These are phyloP conservation scores for Sacculina carcini DNA, from an alignment of 2,888 invertebrate genomes.

Conservation along the genomic window DNA sequence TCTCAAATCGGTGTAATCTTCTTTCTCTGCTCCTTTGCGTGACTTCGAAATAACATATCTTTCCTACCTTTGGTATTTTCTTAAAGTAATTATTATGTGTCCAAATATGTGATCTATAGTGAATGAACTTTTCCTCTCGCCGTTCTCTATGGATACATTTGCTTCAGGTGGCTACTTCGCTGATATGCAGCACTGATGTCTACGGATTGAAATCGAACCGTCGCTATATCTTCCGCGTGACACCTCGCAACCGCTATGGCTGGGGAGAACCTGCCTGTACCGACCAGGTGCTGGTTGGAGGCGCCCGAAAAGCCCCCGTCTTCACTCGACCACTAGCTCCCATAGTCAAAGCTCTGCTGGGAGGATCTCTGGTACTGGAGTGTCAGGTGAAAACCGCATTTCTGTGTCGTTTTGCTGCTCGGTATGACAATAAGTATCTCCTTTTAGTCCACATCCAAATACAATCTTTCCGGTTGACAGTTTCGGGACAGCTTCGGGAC, in stretches of 20 bases:
- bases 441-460: too few species aligned
- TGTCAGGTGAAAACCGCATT: slow-evolving; percentile 41
- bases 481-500: too few species aligned
- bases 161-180: slow-evolving; percentile 38
- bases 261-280: slow-evolving; percentile 55
- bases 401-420: too few species aligned
- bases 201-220: slow-evolving; percentile 51
- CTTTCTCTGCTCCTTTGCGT: too few species aligned
- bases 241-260: slow-evolving; percentile 65
- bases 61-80: too few species aligned
- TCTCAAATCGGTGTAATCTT: too few species aligned
- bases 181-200: slow-evolving; percentile 50
- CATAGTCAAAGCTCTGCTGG: slow-evolving; percentile 40
- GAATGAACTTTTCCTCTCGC: too few species aligned
- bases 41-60: too few species aligned
- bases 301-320: slow-evolving; percentile 42
- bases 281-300: slow-evolving; percentile 34
- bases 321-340: slow-evolving; percentile 47
- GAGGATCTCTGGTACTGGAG: slow-evolving; percentile 35
- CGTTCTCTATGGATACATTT: not conserved
- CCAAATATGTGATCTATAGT: too few species aligned
- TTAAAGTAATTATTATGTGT: too few species aligned
- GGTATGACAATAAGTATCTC: too few species aligned
- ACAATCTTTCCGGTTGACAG: too few species aligned
- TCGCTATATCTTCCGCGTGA: slow-evolving; percentile 63